Percentiles rank a stretch among this genome's conserved stretches.
These are phyloP conservation scores for Apodemia hepburni DNA, from an alignment of 2,888 invertebrate genomes.

Conservation along the genomic window DNA sequence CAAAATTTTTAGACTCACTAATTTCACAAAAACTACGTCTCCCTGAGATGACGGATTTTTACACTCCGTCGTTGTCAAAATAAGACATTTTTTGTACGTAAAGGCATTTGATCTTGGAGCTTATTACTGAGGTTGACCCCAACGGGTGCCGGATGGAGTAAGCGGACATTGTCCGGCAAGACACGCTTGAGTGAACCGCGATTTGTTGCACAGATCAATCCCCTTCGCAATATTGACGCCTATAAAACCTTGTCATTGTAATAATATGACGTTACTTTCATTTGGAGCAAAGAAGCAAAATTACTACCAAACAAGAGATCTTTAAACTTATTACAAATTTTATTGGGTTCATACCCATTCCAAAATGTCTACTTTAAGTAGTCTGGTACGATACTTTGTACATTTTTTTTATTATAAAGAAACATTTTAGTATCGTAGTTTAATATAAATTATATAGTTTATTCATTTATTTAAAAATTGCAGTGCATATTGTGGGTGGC, in stretches of 20 bases:
- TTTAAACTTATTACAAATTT: constrained; percentile 37
- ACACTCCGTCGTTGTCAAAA: neutral
- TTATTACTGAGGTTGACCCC: constrained; percentile 44
- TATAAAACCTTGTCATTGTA: constrained; percentile 77
- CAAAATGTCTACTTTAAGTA: constrained; percentile 59
- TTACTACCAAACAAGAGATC: constrained; percentile 16
- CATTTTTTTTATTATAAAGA: constrained; percentile 13
- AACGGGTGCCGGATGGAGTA: constrained; percentile 59
- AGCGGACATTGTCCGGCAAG: constrained; percentile 73
- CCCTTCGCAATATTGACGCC: constrained; percentile 78
- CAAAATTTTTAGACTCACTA: too few relatives aligned
- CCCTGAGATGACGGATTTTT: neutral
- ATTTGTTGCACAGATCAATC: constrained; percentile 75
- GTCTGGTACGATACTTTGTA: constrained; percentile 54
- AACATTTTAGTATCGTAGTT: constrained; percentile 13
- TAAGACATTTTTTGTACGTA: neutral
- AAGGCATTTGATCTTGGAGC: constrained; percentile 21
- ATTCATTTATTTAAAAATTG: constrained; percentile 39
- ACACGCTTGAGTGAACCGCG: constrained; percentile 71
- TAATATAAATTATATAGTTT: constrained; percentile 19
- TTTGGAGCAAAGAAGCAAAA: constrained; percentile 50
- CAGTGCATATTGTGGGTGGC: constrained; percentile 68
- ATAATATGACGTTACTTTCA: constrained; percentile 76
- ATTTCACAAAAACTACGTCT: too few relatives aligned
- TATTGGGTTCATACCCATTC: constrained; percentile 67